Conservation (phyloP, 2,113 vertebrate genomes). For the Aptenodytes forsteri region DNA sequence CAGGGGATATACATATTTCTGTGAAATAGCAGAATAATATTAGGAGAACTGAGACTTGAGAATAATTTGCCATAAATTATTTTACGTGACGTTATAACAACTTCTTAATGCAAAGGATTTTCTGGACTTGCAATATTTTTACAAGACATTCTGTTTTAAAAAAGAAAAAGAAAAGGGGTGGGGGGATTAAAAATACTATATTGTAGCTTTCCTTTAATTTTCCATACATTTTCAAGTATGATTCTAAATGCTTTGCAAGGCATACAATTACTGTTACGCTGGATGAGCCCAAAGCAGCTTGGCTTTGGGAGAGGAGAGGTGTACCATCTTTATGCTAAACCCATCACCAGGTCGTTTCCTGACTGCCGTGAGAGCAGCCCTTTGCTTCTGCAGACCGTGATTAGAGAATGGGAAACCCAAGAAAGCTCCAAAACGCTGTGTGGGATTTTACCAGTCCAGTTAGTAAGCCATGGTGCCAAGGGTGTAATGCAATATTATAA, state of each 20-base stretch:
- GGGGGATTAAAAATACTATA: not conserved
- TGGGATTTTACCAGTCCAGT: not conserved
- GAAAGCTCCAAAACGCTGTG: not conserved
- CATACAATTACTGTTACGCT: rapidly evolving
- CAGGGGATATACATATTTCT: not conserved
- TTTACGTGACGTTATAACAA: not conserved
- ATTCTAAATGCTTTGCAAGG: not conserved
- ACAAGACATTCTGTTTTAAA: not conserved
- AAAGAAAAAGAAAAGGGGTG: not conserved
- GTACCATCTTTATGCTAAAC: not conserved
- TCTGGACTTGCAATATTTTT: not conserved
- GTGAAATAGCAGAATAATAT: not conserved
- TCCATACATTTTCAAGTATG: not conserved
- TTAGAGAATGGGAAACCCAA: not conserved
- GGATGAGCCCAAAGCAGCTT: not conserved
- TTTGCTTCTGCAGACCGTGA: not conserved
- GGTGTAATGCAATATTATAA: constrained; percentile 22
- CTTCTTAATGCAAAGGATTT: not conserved
- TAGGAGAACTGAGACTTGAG: not conserved
- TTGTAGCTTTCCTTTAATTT: not conserved
- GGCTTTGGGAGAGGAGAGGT: not conserved
- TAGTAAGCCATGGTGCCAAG: constrained; percentile 11
- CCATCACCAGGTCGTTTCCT: not conserved
- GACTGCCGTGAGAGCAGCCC: not conserved
- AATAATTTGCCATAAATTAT: not conserved